These are phyloP conservation scores for Labeo catla DNA, from an alignment of 2,113 vertebrate genomes.

Conservation along the genomic window DNA sequence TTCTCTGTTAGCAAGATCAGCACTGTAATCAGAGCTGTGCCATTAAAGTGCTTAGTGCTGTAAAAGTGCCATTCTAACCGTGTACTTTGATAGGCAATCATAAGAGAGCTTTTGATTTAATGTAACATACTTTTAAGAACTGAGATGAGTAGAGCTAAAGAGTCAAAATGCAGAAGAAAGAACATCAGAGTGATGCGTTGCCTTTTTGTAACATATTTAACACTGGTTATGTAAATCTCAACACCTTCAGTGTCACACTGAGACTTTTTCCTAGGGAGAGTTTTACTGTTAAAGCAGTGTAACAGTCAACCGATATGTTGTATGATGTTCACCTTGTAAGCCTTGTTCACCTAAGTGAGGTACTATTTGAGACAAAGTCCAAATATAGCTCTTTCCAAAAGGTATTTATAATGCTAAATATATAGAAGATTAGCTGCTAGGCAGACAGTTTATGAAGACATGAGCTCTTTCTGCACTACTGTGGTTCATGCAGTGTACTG, in stretches of 20 bases:
- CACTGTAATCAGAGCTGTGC: slow-evolving; percentile 28
- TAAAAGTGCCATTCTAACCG: background rate
- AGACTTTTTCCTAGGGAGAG: background rate
- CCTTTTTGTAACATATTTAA: background rate
- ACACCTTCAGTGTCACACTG: background rate
- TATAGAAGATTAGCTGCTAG: background rate
- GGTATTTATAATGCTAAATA: background rate
- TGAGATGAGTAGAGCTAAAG: background rate
- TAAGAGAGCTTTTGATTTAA: slow-evolving; percentile 8
- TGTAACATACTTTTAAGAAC: background rate
- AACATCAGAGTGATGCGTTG: background rate
- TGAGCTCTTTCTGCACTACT: background rate
- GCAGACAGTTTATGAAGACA: background rate
- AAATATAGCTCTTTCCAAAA: background rate
- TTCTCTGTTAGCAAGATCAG: slow-evolving; percentile 29
- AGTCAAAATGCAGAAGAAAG: background rate
- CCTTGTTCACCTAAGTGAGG: background rate
- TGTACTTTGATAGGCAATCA: background rate
- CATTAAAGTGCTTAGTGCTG: background rate
- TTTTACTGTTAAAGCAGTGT: background rate
- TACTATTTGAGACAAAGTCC: background rate
- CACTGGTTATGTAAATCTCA: background rate
- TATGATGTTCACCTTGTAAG: background rate
- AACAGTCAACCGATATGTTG: background rate
- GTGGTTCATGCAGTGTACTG: background rate